phyloP scores from a whole-genome alignment of 1,140 invertebrate species.

The Condylostylus longicornis region DNA sequence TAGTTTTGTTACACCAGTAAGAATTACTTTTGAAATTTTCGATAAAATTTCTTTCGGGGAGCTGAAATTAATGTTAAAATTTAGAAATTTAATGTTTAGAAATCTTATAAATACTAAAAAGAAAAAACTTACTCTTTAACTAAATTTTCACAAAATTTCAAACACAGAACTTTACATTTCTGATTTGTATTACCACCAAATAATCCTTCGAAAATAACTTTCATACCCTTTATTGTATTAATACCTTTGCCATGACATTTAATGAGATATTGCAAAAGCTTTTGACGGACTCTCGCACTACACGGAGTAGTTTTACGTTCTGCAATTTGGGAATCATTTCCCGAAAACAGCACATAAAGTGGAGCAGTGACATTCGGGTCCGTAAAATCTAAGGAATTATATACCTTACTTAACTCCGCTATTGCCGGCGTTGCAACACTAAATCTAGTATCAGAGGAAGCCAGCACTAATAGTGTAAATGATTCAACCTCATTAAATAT shows the following conservation, averaged over 20 bases:
- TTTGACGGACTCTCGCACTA: conserved; percentile 65
- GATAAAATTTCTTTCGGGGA: conserved; percentile 41
- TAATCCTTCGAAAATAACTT: conserved; percentile 76
- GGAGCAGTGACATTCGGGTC: conserved; percentile 48
- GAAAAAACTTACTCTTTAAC: conserved; percentile 51
- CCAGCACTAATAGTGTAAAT: conserved; percentile 63
- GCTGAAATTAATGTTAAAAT: conserved; percentile 32
- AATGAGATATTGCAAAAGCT: conserved; percentile 69
- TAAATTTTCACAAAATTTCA: conserved; percentile 70
- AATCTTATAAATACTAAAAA: conserved; percentile 2
- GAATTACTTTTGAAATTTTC: conserved; percentile 46
- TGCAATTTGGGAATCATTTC: conserved; percentile 33
- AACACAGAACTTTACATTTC: conserved; percentile 60
- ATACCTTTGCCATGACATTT: conserved; percentile 63
- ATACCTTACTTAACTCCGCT: conserved; percentile 25
- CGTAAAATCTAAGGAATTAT: conserved; percentile 61
- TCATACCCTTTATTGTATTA: conserved; percentile 63
- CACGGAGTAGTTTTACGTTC: conserved; percentile 56
- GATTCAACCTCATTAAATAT: conserved; percentile 60
- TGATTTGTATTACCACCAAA: conserved; percentile 71
- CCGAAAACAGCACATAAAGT: conserved; percentile 64
- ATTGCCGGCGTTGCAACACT: conserved; percentile 30
- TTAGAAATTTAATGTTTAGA: conserved; percentile 5
- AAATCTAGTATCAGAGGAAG: conserved; percentile 68
- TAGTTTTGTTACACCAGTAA: conserved; percentile 54